Percentiles rank a stretch among this genome's conserved stretches.
phyloP scores from a whole-genome alignment of 2,797 vertebrate genomes.

The Crenichthys baileyi region DNA sequence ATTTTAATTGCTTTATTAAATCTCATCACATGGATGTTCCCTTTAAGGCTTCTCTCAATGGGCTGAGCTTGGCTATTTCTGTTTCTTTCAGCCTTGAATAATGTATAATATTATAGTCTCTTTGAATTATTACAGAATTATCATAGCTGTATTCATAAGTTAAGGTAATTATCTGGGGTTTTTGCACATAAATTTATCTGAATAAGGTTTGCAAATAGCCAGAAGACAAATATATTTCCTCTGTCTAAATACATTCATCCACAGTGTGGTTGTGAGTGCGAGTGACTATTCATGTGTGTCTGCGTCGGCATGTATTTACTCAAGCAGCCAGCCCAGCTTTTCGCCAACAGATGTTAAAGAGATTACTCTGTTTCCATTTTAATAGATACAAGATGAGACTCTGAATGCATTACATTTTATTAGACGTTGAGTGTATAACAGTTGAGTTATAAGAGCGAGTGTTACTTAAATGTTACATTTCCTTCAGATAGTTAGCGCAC shows the following conservation, averaged over 20 bases:
- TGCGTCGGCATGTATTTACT: conserved; percentile 61
- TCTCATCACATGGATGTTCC: neutral
- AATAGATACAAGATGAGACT: conserved; percentile 48
- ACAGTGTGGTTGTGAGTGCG: conserved; percentile 29
- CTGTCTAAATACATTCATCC: conserved; percentile 61
- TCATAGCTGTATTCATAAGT: conserved; percentile 52
- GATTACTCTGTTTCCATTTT: conserved; percentile 59
- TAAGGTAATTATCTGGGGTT: conserved; percentile 63
- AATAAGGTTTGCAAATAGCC: conserved; percentile 66
- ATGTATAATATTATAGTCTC: conserved; percentile 35
- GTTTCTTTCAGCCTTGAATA: conserved; percentile 11
- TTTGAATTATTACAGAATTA: conserved; percentile 38
- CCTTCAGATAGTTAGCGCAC: conserved; percentile 44
- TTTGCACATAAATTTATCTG: conserved; percentile 56
- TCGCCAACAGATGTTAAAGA: conserved; percentile 58
- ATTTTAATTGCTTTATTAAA: conserved; percentile 8
- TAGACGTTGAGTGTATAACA: conserved; percentile 47
- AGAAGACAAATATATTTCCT: conserved; percentile 62
- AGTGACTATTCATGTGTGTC: conserved; percentile 49
- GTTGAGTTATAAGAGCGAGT: conserved; percentile 33
- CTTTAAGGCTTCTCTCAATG: conserved; percentile 19
- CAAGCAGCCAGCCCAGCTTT: conserved; percentile 56
- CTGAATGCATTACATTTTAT: conserved; percentile 53
- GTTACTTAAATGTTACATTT: conserved; percentile 61
- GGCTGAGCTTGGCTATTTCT: conserved; percentile 3